A percentile compares a stretch with the other conserved stretches of the same genome.
These are phyloP conservation scores for Scrobipalpa atriplicella DNA, from an alignment of 2,888 invertebrate species.

Conservation along the genomic window DNA sequence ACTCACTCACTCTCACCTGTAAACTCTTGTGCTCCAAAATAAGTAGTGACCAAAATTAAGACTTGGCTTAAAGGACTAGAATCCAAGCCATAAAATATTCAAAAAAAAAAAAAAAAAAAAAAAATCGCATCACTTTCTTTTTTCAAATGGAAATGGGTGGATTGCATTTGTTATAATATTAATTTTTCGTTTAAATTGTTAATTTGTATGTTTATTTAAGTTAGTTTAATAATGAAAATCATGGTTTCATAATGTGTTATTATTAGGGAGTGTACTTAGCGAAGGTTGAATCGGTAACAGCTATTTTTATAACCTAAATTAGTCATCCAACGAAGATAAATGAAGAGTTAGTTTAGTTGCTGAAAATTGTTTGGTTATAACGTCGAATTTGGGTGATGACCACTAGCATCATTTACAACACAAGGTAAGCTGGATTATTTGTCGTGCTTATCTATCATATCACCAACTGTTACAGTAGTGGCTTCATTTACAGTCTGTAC, in stretches of 20 bases:
- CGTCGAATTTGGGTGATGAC: slow-evolving; percentile 25
- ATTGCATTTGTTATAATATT: slow-evolving; percentile 31
- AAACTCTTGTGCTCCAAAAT: too few relatives aligned
- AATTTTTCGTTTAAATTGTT: slow-evolving; percentile 22
- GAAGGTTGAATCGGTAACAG: slow-evolving; percentile 40
- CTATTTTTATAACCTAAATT: slow-evolving; percentile 76
- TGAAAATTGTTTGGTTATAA: slow-evolving; percentile 45
- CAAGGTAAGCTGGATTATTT: slow-evolving; percentile 29
- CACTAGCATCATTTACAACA: slow-evolving; percentile 9
- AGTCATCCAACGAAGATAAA: slow-evolving; percentile 56
- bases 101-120: too few relatives aligned
- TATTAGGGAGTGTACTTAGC: slow-evolving; percentile 26
- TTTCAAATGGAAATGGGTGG: slow-evolving; percentile 29
- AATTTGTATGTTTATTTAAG: slow-evolving; percentile 17
- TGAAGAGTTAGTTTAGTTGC: slow-evolving; percentile 60
- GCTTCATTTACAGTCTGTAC: slow-evolving; percentile 34
- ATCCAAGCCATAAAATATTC: too few relatives aligned
- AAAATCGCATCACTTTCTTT: slow-evolving; percentile 29
- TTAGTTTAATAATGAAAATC: slow-evolving; percentile 18
- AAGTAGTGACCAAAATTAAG: too few relatives aligned
- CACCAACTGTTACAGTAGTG: slow-evolving; percentile 26
- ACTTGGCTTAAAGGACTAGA: too few relatives aligned
- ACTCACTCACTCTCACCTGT: not conserved
- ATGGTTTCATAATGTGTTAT: slow-evolving; percentile 26
- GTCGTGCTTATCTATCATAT: slow-evolving; percentile 30